Conservation (phyloP, 2,113 vertebrate species). For the Melospiza georgiana region DNA sequence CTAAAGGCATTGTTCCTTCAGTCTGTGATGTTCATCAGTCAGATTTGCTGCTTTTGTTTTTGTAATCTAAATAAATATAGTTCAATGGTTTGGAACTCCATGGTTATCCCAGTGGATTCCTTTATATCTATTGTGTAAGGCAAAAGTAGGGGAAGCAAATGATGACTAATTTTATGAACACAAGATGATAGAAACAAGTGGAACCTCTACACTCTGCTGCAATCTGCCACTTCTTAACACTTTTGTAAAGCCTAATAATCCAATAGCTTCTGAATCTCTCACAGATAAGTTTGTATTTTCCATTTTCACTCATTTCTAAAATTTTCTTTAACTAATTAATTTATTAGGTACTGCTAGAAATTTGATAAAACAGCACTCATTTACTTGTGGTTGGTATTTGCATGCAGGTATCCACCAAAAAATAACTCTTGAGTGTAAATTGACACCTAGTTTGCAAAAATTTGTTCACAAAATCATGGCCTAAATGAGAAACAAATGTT, state of each 20-base stretch:
- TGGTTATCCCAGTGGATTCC: constrained; percentile 30
- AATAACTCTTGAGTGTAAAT: background rate
- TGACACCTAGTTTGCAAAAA: background rate
- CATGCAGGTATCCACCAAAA: background rate
- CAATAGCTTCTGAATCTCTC: background rate
- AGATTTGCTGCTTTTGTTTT: constrained; percentile 48
- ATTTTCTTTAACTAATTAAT: background rate
- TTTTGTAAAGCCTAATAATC: background rate
- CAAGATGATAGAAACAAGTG: background rate
- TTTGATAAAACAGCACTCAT: background rate
- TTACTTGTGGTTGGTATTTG: background rate
- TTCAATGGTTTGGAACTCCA: constrained; percentile 36
- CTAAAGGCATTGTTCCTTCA: constrained; percentile 62
- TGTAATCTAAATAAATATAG: constrained; percentile 58
- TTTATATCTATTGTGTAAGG: constrained; percentile 49
- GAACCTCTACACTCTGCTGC: background rate
- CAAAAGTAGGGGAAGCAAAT: constrained; percentile 43
- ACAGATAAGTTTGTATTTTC: background rate
- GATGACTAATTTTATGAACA: constrained; percentile 49
- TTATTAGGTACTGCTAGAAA: background rate
- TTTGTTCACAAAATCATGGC: background rate
- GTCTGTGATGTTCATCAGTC: constrained; percentile 64
- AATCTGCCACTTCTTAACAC: background rate
- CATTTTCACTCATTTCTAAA: background rate
- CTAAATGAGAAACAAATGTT: background rate